phyloP scores from a whole-genome alignment of 2,113 vertebrate genomes.

The Notothenia rossii region DNA sequence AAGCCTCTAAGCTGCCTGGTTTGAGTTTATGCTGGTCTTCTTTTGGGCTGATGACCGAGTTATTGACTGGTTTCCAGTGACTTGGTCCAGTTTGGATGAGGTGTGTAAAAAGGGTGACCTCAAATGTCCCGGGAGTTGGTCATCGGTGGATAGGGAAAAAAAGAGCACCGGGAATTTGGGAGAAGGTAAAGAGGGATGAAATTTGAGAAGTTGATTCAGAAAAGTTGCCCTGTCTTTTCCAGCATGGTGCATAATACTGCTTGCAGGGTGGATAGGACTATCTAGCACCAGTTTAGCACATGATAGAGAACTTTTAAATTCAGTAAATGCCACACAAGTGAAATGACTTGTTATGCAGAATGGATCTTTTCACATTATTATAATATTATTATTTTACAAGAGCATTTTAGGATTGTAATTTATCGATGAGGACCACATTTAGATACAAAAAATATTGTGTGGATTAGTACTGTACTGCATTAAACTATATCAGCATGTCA shows the following conservation, averaged over 20 bases:
- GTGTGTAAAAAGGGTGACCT: constrained; percentile 60
- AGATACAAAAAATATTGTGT: no score
- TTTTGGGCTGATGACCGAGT: constrained; percentile 53
- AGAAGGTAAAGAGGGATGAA: constrained; percentile 16
- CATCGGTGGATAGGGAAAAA: constrained; percentile 13
- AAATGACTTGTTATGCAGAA: no score
- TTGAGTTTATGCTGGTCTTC: constrained; percentile 44
- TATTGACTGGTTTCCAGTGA: constrained; percentile 50
- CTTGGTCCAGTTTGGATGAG: constrained; percentile 46
- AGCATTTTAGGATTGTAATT: no score
- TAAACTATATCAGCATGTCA: no score
- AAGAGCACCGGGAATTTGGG: not conserved
- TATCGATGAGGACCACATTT: no score
- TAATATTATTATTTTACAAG: no score
- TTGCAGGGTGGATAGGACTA: not conserved
- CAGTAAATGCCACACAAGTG: no score
- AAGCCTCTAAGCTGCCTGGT: constrained; percentile 54
- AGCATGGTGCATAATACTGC: not conserved
- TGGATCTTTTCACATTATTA: no score
- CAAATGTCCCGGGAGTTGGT: constrained; percentile 56
- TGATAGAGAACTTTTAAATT: not conserved
- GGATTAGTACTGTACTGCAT: no score
- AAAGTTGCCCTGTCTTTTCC: no score
- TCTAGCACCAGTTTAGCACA: not conserved
- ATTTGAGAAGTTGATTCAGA: constrained; percentile 31